phyloP scores from a whole-genome alignment of 2,888 invertebrate genomes.

The Nemoura dubitans region DNA sequence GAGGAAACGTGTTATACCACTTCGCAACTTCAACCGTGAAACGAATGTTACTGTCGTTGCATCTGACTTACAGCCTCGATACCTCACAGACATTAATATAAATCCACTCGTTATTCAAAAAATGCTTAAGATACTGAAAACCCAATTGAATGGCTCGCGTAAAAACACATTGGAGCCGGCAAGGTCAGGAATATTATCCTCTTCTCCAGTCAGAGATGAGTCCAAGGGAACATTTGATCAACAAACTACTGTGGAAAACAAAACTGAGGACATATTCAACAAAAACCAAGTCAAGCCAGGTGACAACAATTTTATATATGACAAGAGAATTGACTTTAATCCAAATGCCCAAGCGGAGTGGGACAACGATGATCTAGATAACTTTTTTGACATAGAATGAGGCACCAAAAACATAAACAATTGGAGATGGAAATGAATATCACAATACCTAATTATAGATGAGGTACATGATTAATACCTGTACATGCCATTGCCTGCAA shows the following conservation, averaged over 20 bases:
- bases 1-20: conserved; percentile 61
- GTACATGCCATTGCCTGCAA: no score
- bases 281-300: conserved; percentile 60
- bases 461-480: no score
- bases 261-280: conserved; percentile 59
- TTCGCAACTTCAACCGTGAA: conserved; percentile 59
- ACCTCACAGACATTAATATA: conserved; percentile 57
- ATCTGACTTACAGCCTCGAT: conserved; percentile 58
- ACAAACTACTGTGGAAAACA: no score
- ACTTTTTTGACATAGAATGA: conserved; percentile 45
- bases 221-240: background rate
- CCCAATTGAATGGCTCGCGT: conserved; percentile 58
- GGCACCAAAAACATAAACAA: no score
- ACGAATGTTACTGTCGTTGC: conserved; percentile 57
- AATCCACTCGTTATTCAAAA: conserved; percentile 59
- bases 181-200: background rate
- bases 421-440: no score
- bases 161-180: background rate
- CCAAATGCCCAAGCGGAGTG: conserved; percentile 57
- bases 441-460: no score
- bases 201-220: background rate
- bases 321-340: conserved; percentile 60
- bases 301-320: conserved; percentile 62
- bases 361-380: conserved; percentile 55
- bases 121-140: conserved; percentile 61